phyloP scores from a whole-genome alignment of 2,888 invertebrate species.

The Ochropleura plecta region DNA sequence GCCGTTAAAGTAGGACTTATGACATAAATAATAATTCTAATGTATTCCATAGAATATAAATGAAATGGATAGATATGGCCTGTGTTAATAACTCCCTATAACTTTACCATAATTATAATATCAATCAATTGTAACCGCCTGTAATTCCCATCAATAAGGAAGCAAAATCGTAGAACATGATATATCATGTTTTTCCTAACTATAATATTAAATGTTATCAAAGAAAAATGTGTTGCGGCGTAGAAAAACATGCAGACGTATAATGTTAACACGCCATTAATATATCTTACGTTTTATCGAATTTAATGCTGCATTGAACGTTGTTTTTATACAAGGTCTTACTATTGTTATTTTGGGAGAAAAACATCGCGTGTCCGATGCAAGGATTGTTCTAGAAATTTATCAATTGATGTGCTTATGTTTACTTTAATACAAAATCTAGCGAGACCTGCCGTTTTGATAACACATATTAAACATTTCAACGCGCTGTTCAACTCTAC shows the following conservation, averaged over 20 bases:
- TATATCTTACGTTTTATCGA: constrained; percentile 43
- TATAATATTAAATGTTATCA: constrained; percentile 46
- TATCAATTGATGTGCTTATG: neutral
- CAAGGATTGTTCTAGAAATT: constrained; percentile 21
- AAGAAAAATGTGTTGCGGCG: constrained; percentile 28
- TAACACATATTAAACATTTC: too few species aligned
- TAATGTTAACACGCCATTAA: constrained; percentile 46
- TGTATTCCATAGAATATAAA: neutral
- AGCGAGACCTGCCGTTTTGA: too few species aligned
- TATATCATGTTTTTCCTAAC: constrained; percentile 32
- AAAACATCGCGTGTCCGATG: constrained; percentile 11
- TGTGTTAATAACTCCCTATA: neutral
- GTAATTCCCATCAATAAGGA: constrained; percentile 11
- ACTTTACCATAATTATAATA: constrained; percentile 19
- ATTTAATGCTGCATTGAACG: constrained; percentile 43
- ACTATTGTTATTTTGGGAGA: constrained; percentile 40
- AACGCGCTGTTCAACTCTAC: too few species aligned
- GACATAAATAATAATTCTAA: neutral
- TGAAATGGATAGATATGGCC: neutral
- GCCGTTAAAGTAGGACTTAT: neutral
- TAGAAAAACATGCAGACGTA: constrained; percentile 34
- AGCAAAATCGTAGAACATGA: neutral
- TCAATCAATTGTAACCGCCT: neutral
- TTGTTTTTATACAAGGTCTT: constrained; percentile 28
- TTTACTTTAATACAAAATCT: neutral